Evolutionary conservation across 2,888 invertebrate species (phyloP).

Genomic region (Zele albiditarsus): DNA sequence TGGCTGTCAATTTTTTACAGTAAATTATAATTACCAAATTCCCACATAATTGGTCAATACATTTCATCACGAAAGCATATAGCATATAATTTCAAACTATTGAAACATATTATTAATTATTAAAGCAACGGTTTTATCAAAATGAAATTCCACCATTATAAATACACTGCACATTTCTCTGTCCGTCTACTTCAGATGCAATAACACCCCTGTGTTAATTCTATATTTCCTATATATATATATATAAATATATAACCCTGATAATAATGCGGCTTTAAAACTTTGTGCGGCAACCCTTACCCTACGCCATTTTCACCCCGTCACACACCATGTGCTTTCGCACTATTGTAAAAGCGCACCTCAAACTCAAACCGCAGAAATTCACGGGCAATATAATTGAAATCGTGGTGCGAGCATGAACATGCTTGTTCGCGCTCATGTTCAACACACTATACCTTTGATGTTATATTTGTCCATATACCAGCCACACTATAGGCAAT

Average conservation of each 20-base stretch:
- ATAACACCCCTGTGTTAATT: not conserved
- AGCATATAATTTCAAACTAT: not conserved
- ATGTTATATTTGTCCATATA: constrained; percentile 26
- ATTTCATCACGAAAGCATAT: no score
- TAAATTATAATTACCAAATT: no score
- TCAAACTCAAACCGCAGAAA: constrained; percentile 17
- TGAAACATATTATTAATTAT: not conserved
- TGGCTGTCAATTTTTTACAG: no score
- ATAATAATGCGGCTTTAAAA: constrained; percentile 37
- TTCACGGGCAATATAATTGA: constrained; percentile 30
- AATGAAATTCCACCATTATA: not conserved
- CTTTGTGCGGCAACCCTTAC: constrained; percentile 2
- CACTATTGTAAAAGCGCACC: not conserved
- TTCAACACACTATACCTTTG: constrained; percentile 21
- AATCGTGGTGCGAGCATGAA: not conserved
- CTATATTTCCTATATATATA: not conserved
- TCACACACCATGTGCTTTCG: not conserved
- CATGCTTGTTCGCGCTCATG: not conserved
- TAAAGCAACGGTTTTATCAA: not conserved
- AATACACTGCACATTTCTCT: not conserved
- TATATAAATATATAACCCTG: not conserved
- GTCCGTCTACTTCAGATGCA: not conserved
- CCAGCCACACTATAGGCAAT: constrained; percentile 8
- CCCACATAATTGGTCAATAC: no score
- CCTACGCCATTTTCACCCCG: not conserved